Base-by-base conservation (phyloP, 2,113 vertebrate species). In the Lasiurus borealis region DNA sequence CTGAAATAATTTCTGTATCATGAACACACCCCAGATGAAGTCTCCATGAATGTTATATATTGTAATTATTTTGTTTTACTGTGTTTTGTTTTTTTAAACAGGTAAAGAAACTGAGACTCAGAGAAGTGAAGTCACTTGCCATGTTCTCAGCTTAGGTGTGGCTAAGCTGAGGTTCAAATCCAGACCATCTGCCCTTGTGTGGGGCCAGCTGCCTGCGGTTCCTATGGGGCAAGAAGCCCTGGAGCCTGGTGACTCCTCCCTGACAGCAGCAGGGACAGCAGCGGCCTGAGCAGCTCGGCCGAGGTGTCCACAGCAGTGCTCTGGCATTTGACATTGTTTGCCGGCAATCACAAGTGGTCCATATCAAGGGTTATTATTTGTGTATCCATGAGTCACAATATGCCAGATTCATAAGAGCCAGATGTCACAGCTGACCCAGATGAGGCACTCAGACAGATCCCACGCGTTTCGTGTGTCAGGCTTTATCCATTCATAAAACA, bases 341-440 rank as follows among this genome's bases (percentile, higher is more conserved):
- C 95, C 69, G 25, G 95, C 94, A 97, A 95, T 98, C 98, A 97
- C 97, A 98, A 98, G 98, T 98, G 98, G 98, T 98, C 97, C 57
- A 98, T 98, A 98, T 98, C 98, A 98, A 98, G 97, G 97, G 98
- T 98, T 98, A 97, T 98, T 98, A 97, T 98, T 98, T 98, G 98
- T 98, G 98, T 98, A 97, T 97, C 97, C 82, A 85, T 99, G 98
- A 99, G 97, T 98, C 98, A 98, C 98, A 98, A 90, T 96, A 98
- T 87, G 48, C 98, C 97, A 98, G 98, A 98, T 98, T 98, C 98
- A 97, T 97, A 97, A 98, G 96, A 98, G 98, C 98, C 98, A 99
- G 98, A 98, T 98, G 98, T 98, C 98, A 97, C 98, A 98, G 97
- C 95, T 98, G 98, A 98, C 98, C 98, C 98, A 98, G 98, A 98